Evolutionary conservation across 2,797 vertebrate genomes (phyloP), one percentile per base, ranked within the genome.

Genomic region (Gallinago stenura): DNA sequence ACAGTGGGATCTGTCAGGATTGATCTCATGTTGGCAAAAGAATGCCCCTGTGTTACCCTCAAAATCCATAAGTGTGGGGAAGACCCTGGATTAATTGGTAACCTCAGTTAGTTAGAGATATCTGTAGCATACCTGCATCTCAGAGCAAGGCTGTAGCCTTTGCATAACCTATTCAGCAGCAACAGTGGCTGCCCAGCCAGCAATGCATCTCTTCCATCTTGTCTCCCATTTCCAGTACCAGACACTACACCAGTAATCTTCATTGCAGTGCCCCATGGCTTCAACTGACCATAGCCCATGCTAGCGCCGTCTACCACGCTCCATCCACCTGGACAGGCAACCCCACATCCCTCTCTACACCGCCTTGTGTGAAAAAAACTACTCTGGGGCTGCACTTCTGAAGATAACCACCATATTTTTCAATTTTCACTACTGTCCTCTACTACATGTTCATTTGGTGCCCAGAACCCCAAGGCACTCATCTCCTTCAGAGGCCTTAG

Each of bases 381-480:
- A 9, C 54, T 46, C 53, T 65, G 61, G 50, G 41, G 10, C 35
- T 81, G 75, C 33, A 3, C 24, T 75, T 81, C 33, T 61, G 13
- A 43, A 87, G 78, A 61, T 10, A 61, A 37, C 7, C 25, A 39
- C 46, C 35, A 3, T 8, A 24, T 7, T 71, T 72, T 68, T 39
- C 54, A 6, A 15, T 43, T 70, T 35, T 48, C 39, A 31, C 16
- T 19, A 7, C 35, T 37, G 48, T 26, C 73, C 64, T 82, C 61
- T 45, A 12, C 28, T 22, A 20, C 8, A 1, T 1, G 56, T 26
- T 72, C 2, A 0, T 5, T 28, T 0, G 0, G 60, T 39, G 48
- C 64, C 70, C 54, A 57, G 64, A 31, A 66, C 41, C 45, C 70
- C 2, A 1, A 65, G 54, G 75, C 33, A 88, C 30, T 87, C 65